These are phyloP conservation scores for Gambusia holbrooki DNA, from an alignment of 2,113 vertebrate species.

Conservation along the genomic window DNA sequence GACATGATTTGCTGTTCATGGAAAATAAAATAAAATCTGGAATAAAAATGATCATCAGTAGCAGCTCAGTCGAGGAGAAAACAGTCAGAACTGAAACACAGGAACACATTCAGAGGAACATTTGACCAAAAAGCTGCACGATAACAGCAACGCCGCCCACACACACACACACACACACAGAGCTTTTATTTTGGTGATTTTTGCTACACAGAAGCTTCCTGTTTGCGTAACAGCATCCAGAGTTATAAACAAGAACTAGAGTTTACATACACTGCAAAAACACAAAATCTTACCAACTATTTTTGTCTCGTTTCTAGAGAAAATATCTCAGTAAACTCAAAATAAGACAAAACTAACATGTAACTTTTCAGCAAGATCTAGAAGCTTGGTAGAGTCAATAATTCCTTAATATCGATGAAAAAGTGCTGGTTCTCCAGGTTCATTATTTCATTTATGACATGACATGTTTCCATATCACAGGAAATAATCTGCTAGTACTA, in stretches of 20 bases:
- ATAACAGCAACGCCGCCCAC: background rate
- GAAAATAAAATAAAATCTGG: slow-evolving; percentile 36
- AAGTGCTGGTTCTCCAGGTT: too few species aligned
- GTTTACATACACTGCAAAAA: background rate
- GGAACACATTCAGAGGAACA: slow-evolving; percentile 1
- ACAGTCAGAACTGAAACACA: slow-evolving; percentile 2
- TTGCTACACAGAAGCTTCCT: slow-evolving; percentile 42
- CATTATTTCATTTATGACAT: too few species aligned
- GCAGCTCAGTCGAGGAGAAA: slow-evolving; percentile 55
- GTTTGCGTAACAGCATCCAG: background rate
- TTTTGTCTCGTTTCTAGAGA: too few species aligned
- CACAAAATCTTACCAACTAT: too few species aligned
- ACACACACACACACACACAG: slow-evolving; percentile 25
- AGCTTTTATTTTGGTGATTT: slow-evolving; percentile 21
- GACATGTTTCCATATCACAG: too few species aligned
- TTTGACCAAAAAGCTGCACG: background rate
- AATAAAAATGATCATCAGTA: slow-evolving; percentile 27
- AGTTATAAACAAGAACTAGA: background rate
- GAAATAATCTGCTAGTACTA: too few species aligned
- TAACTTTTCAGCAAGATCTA: too few species aligned
- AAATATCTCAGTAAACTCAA: too few species aligned
- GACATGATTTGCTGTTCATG: slow-evolving; percentile 17
- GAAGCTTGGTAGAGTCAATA: too few species aligned
- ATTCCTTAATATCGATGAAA: too few species aligned
- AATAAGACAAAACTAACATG: too few species aligned